These are phyloP conservation scores for Heterodera carotae DNA, from an alignment of 1,140 invertebrate species.

Conservation along the genomic window DNA sequence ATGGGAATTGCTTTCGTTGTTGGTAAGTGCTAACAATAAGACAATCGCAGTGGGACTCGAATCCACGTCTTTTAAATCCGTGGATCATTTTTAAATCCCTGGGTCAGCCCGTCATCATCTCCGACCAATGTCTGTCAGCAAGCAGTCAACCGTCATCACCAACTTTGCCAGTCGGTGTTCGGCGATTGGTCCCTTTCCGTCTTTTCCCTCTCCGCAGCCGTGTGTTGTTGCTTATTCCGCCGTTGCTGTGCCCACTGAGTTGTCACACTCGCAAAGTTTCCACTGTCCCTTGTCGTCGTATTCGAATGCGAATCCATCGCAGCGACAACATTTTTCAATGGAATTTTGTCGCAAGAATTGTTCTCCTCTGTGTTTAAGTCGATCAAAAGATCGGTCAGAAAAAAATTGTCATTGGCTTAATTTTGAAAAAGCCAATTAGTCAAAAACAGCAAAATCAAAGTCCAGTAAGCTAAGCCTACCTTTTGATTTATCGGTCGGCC, in stretches of 20 bases:
- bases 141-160: slow-evolving; percentile 1
- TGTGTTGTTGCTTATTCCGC: background rate
- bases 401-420: slow-evolving; percentile 2
- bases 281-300: background rate
- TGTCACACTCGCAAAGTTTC: background rate
- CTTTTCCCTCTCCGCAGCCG: background rate
- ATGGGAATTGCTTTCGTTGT: too few relatives aligned
- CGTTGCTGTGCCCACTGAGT: background rate
- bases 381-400: slow-evolving; percentile 2
- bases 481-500: background rate
- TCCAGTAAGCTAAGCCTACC: background rate
- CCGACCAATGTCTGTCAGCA: too few relatives aligned
- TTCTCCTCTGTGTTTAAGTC: background rate
- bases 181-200: background rate
- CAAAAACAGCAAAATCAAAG: background rate
- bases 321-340: background rate
- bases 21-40: too few relatives aligned
- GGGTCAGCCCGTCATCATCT: too few relatives aligned
- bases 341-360: background rate
- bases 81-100: too few relatives aligned
- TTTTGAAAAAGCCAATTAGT: background rate
- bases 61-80: too few relatives aligned
- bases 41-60: too few relatives aligned
- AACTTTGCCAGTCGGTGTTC: slow-evolving; percentile 30
- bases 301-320: background rate